A percentile compares a stretch with the other conserved stretches of the same genome.
phyloP scores from a whole-genome alignment of 2,888 invertebrate genomes.

The Alcis repandata region DNA sequence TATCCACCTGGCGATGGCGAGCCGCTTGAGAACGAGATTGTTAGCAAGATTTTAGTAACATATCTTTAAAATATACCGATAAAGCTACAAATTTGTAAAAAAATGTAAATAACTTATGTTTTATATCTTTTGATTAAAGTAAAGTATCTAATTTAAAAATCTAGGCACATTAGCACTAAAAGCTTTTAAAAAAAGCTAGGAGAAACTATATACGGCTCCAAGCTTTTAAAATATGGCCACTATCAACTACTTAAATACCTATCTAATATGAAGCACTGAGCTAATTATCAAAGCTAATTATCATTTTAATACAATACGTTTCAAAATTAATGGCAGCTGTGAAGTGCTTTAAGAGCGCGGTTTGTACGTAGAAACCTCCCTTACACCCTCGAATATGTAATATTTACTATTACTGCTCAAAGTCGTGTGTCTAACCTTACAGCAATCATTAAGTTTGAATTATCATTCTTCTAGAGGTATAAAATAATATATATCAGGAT shows the following conservation, averaged over 20 bases:
- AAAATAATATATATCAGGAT: no score
- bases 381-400: no score
- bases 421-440: no score
- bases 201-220: no score
- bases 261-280: not conserved
- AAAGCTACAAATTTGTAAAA: no score
- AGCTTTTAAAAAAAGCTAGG: not conserved
- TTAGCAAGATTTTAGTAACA: conserved; percentile 23
- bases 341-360: no score
- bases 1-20: conserved; percentile 55
- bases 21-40: conserved; percentile 30
- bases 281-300: not conserved
- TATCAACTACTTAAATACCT: not conserved
- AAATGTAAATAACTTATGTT: no score
- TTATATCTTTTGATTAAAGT: not conserved
- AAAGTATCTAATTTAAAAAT: not conserved
- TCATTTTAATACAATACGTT: conserved; percentile 6
- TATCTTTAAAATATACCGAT: not conserved
- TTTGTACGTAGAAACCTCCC: no score
- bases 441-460: no score
- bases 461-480: no score
- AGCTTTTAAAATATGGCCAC: not conserved
- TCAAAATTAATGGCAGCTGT: no score
- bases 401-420: no score
- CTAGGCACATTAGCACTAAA: not conserved